Evolutionary conservation across 2,113 vertebrate genomes (phyloP).

Genomic region (Arizona elegans): DNA sequence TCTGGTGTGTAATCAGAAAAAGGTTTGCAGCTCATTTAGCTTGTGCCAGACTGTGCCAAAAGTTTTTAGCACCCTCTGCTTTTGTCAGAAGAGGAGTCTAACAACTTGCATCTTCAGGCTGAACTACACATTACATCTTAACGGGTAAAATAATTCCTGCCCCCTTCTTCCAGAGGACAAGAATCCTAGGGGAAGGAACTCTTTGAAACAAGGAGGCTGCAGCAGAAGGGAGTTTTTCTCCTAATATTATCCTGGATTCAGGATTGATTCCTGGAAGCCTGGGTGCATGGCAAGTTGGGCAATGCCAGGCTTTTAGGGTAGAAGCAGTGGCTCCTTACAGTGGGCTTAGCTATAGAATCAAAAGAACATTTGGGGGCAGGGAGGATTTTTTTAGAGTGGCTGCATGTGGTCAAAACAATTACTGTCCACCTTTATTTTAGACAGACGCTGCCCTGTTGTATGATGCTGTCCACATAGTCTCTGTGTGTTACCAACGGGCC

Average conservation of each 20-base stretch:
- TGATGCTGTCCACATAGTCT: slow-evolving; percentile 97
- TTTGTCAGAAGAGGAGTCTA: neutral
- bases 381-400: neutral
- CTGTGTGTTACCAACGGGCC: slow-evolving; percentile 94
- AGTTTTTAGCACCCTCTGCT: neutral
- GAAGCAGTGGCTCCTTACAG: neutral
- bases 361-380: neutral
- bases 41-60: neutral
- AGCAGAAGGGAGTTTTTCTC: neutral
- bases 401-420: slow-evolving; percentile 52
- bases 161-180: neutral
- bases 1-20: neutral
- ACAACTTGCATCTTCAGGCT: neutral
- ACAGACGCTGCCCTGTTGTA: slow-evolving; percentile 97
- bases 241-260: neutral
- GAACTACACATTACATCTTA: neutral
- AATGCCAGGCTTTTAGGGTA: neutral
- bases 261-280: neutral
- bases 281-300: neutral
- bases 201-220: neutral
- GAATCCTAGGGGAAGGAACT: neutral
- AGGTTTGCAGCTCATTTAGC: neutral
- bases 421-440: slow-evolving; percentile 82
- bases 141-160: neutral
- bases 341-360: neutral